Percentiles rank a stretch among this genome's conserved stretches.
Conservation (phyloP, 2,888 invertebrate species). For the Panorpa germanica region DNA sequence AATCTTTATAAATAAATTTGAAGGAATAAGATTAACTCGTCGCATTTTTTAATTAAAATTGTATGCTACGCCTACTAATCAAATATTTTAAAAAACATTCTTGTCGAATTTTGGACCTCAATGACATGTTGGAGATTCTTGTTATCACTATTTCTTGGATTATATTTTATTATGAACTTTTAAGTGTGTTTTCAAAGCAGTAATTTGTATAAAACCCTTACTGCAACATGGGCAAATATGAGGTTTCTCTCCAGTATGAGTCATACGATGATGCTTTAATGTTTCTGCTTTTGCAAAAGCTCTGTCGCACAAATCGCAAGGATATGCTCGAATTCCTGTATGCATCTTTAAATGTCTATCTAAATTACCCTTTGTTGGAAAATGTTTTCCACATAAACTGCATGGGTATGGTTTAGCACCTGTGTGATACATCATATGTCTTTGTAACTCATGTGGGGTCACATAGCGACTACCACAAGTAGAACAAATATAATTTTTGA, state of each 20-base stretch:
- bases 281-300: conserved; percentile 23
- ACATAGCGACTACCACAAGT: conserved; percentile 22
- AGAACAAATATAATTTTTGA: conserved; percentile 22
- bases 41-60: too few relatives aligned
- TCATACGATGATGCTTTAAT: conserved; percentile 23
- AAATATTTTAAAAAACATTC: too few relatives aligned
- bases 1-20: too few relatives aligned
- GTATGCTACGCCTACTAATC: too few relatives aligned
- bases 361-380: conserved; percentile 9
- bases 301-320: conserved; percentile 20
- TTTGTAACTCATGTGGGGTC: conserved; percentile 21
- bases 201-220: conserved; percentile 21
- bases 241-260: conserved; percentile 22
- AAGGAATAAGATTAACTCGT: too few relatives aligned
- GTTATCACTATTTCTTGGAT: too few relatives aligned
- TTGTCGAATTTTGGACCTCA: too few relatives aligned
- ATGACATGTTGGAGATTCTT: too few relatives aligned
- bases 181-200: conserved; percentile 21
- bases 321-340: conserved; percentile 21
- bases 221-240: conserved; percentile 20
- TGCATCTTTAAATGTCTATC: conserved; percentile 21
- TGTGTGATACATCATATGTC: conserved; percentile 21
- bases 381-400: conserved; percentile 21
- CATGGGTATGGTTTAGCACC: conserved; percentile 22
- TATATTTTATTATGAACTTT: conserved; percentile 18